These are phyloP conservation scores for Heliconius hewitsoni DNA, from an alignment of 1,140 invertebrate genomes.

Conservation along the genomic window DNA sequence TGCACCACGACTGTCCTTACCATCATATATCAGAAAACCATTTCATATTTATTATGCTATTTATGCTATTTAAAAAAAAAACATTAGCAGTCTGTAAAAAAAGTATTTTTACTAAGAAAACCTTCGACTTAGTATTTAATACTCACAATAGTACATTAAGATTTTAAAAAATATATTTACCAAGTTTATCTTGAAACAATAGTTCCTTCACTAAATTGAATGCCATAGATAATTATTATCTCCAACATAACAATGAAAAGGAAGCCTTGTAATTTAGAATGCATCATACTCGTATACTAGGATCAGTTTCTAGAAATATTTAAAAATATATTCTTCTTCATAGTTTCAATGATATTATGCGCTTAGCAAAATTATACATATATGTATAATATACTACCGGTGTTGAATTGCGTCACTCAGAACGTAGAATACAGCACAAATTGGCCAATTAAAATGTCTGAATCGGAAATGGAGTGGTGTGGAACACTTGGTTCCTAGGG, in stretches of 20 bases:
- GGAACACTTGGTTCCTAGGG: too few species aligned
- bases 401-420: too few species aligned
- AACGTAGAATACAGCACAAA: too few species aligned
- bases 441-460: too few species aligned
- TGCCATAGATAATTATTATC: not conserved
- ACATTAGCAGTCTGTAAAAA: not conserved
- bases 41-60: too few species aligned
- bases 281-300: not conserved
- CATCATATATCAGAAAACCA: too few species aligned
- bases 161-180: not conserved
- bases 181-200: not conserved
- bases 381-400: too few species aligned
- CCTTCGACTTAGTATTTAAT: not conserved
- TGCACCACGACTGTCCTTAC: too few species aligned
- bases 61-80: too few species aligned
- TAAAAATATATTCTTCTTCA: not conserved
- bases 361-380: not conserved
- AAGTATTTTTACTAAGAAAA: not conserved
- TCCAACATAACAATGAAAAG: conserved; percentile 8
- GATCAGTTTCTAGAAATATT: not conserved
- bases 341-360: not conserved
- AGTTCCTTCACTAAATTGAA: not conserved
- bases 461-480: too few species aligned
- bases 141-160: not conserved
- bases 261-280: not conserved